Evolutionary conservation across 2,888 invertebrate genomes (phyloP), one percentile per base, ranked within the genome.

Genomic region (Fabriciana adippe): DNA sequence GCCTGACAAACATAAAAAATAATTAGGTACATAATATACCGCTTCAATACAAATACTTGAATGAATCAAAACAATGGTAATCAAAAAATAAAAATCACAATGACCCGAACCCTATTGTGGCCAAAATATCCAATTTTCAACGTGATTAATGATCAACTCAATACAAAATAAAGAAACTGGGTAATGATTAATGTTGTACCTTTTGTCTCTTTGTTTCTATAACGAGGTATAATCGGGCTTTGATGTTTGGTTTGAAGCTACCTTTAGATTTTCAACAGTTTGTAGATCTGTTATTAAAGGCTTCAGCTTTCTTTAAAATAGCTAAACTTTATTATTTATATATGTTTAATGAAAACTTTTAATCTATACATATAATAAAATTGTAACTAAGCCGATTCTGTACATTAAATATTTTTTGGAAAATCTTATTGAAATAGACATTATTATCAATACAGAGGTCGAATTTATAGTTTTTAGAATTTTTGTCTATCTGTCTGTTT

Each of bases 161-260:
- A 68, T 66, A 68, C 66, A 69, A 66, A 66, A 69, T 66, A 66
- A 66, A 66, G 56, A 66, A 69, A 63, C 57, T 66, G 55, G 48
- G 31, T 48, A 66, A 57, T 69, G 69, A 69, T 69, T 59, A 69
- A 69, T 69, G 69, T 21, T 59, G 64, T 47, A 11, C 59, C 15
- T 64, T 15, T 50, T 31, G 45, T 57, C 45, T 53, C 59, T 59
- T 59, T 65, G 53, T 59, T 16, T 26, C 48, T 54, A 15, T 51
- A 59, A 59, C 53, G 57, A 59, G 64, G 50, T 53, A 59, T 53
- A 57, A 51, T 57, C 56, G 35, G 6, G 11, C 55, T 55, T 48
- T 55, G 63, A 63, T 21, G 62, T 21, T 26, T n/a, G 13, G 18
- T 50, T 50, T 48, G 48, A 59, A 59, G 47, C 26, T 59, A 47